Conservation (phyloP, 92 coral and sea anemone genomes). For the Phenganax marumi region DNA sequence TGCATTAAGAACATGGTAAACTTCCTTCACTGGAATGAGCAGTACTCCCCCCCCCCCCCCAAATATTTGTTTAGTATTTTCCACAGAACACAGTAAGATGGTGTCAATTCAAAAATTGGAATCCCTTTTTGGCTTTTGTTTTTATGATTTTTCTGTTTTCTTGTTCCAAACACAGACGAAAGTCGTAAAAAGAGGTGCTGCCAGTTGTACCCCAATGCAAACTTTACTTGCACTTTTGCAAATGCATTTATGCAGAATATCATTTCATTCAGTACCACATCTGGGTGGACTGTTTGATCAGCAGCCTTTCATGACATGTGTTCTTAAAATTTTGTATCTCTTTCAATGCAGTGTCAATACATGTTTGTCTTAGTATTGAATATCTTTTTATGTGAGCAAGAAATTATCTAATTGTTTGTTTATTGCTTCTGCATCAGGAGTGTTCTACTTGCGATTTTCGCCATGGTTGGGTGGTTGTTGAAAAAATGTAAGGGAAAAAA, state of each 20-base stretch:
- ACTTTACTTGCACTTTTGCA: slow-evolving; percentile 17
- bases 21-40: background rate
- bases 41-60: slow-evolving; percentile 16
- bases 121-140: too few relatives aligned
- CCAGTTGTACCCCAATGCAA: slow-evolving; percentile 33
- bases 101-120: background rate
- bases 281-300: slow-evolving; percentile 53
- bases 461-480: slow-evolving; percentile 32
- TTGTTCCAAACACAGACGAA: slow-evolving; percentile 59
- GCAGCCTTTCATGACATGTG: slow-evolving; percentile 48
- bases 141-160: too few relatives aligned
- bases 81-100: background rate
- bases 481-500: slow-evolving; percentile 27
- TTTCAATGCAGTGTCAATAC: slow-evolving; percentile 42
- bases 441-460: slow-evolving; percentile 23
- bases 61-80: slow-evolving; percentile 20
- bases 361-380: slow-evolving; percentile 44
- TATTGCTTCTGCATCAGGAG: slow-evolving; percentile 29
- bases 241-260: slow-evolving; percentile 55
- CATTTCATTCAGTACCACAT: slow-evolving; percentile 58
- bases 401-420: slow-evolving; percentile 33
- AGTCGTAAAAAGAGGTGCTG: slow-evolving; percentile 33
- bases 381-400: slow-evolving; percentile 49
- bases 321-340: slow-evolving; percentile 42
- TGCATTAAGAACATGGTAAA: background rate